Evolutionary conservation across 2,113 vertebrate species (phyloP).

Genomic region (Nothoprocta pentlandii): DNA sequence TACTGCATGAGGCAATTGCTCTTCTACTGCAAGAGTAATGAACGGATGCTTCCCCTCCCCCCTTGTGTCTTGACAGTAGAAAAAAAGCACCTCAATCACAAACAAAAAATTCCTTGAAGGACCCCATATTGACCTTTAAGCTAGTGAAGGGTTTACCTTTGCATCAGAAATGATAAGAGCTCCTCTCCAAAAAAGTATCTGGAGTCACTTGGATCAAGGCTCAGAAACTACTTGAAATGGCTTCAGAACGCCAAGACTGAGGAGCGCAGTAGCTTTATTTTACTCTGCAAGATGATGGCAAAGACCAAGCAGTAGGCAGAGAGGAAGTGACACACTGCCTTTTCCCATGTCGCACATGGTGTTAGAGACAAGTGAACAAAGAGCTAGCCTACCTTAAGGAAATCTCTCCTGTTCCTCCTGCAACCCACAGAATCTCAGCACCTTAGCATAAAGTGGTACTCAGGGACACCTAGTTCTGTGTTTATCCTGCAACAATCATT

Average conservation of each 20-base stretch:
- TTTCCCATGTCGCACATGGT: not conserved
- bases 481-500: not conserved
- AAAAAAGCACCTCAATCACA: not conserved
- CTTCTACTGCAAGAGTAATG: not conserved
- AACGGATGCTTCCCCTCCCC: accelerated
- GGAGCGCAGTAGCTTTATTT: not conserved
- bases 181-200: not conserved
- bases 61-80: accelerated
- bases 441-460: not conserved
- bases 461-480: no score
- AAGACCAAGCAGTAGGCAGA: not conserved
- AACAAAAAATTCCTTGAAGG: not conserved
- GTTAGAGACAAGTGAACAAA: not conserved
- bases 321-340: not conserved
- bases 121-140: not conserved
- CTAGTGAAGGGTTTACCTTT: not conserved
- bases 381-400: not conserved
- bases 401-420: not conserved
- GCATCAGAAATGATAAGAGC: not conserved
- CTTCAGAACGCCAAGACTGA: not conserved
- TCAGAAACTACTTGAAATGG: not conserved
- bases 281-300: not conserved
- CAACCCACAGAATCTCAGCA: not conserved
- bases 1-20: not conserved
- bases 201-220: not conserved